Evolutionary conservation across 2,797 vertebrate genomes (phyloP).

Genomic region (Diplodus sargus): DNA sequence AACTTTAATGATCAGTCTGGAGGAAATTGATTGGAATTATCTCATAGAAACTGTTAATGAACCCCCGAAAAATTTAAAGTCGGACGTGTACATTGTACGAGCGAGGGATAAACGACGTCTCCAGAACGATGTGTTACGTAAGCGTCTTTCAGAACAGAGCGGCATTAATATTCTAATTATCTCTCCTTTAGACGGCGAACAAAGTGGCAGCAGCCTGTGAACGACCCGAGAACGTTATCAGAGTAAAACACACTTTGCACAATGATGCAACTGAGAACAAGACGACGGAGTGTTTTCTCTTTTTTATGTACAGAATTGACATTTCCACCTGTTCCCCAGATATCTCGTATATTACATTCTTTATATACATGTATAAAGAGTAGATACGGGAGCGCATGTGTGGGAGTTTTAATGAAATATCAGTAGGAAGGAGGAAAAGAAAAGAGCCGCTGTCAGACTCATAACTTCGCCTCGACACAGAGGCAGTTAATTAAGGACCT

Average conservation of each 20-base stretch:
- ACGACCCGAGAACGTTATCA: conserved; percentile 36
- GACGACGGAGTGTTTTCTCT: neutral
- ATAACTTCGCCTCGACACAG: conserved; percentile 43
- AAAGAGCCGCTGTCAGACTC: conserved; percentile 61
- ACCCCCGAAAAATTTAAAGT: neutral
- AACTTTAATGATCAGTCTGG: conserved; percentile 24
- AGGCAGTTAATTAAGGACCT: conserved; percentile 69
- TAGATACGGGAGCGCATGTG: conserved; percentile 31
- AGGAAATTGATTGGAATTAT: conserved; percentile 14
- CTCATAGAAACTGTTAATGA: conserved; percentile 4
- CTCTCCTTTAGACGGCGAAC: conserved; percentile 2
- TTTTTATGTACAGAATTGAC: conserved; percentile 2
- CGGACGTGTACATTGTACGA: conserved; percentile 1
- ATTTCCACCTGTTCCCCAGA: conserved; percentile 28
- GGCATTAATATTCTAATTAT: conserved; percentile 37
- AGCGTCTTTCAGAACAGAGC: conserved; percentile 7
- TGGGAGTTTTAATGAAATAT: conserved; percentile 69
- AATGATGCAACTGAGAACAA: conserved; percentile 39
- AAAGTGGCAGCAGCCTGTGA: conserved; percentile 18
- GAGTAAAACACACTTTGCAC: conserved; percentile 36
- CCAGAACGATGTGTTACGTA: conserved; percentile 4
- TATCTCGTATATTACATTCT: conserved; percentile 41
- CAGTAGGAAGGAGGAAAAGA: conserved; percentile 41
- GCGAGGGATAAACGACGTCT: neutral
- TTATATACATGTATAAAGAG: conserved; percentile 15